These are phyloP conservation scores for Gallirallus australis DNA, from an alignment of 2,797 vertebrate species.

Conservation along the genomic window DNA sequence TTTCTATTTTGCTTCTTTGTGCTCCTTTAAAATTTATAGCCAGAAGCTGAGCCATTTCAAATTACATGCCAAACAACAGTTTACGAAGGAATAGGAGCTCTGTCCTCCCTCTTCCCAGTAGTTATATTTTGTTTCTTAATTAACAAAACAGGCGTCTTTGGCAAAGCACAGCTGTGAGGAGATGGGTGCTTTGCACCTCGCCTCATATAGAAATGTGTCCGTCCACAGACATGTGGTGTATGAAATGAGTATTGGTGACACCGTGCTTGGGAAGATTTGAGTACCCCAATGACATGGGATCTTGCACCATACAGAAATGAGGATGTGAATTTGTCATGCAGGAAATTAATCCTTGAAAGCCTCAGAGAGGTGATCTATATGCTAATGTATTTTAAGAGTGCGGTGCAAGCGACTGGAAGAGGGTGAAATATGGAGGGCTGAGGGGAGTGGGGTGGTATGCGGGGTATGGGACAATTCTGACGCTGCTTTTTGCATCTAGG, in stretches of 20 bases:
- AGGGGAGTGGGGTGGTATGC: background rate
- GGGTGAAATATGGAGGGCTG: background rate
- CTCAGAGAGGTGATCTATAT: constrained; percentile 26
- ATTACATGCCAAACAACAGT: background rate
- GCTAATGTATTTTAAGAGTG: constrained; percentile 10
- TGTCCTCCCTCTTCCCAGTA: background rate
- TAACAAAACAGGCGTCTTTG: background rate
- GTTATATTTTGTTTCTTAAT: background rate
- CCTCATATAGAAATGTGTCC: background rate
- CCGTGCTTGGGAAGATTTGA: background rate
- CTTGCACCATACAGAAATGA: background rate
- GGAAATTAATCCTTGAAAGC: background rate
- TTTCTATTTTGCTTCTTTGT: background rate
- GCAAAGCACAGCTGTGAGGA: background rate
- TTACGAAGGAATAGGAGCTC: background rate
- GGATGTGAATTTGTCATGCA: constrained; percentile 12
- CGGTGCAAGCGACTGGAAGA: background rate
- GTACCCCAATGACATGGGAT: background rate
- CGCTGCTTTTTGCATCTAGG: background rate
- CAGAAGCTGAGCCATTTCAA: background rate
- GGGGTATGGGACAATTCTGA: background rate
- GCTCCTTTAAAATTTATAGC: background rate
- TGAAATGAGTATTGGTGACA: background rate
- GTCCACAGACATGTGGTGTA: background rate
- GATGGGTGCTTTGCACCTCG: background rate